Conservation (phyloP, 2,888 invertebrate genomes). For the Oxystoma pomonae region DNA sequence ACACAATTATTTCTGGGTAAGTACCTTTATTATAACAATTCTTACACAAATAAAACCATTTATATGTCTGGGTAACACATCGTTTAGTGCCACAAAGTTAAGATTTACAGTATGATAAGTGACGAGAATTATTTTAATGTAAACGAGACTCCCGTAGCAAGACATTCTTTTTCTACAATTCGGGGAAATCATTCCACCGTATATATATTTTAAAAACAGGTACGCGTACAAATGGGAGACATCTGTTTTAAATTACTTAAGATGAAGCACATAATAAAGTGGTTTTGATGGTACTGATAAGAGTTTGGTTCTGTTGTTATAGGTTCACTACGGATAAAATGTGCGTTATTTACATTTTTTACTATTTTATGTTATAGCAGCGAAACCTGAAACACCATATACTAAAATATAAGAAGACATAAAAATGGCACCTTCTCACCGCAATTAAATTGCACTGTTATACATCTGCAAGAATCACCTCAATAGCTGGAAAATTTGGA, state of each 20-base stretch:
- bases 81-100: not conserved
- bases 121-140: not conserved
- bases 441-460: too few relatives aligned
- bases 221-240: not conserved
- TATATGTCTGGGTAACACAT: not conserved
- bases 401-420: too few relatives aligned
- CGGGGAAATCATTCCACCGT: not conserved
- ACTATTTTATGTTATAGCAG: too few relatives aligned
- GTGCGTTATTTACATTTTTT: too few relatives aligned
- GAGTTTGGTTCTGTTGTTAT: not conserved
- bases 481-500: too few relatives aligned
- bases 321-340: not conserved
- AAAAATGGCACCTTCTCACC: too few relatives aligned
- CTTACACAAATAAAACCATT: not conserved
- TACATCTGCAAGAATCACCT: too few relatives aligned
- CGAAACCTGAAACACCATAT: too few relatives aligned
- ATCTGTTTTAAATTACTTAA: not conserved
- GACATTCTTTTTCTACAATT: not conserved
- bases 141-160: not conserved
- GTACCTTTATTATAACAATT: not conserved
- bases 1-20: not conserved
- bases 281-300: not conserved
- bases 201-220: not conserved
- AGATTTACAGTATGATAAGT: not conserved
- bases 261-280: not conserved